phyloP scores from a whole-genome alignment of 1,140 invertebrate genomes.

The Thereuonema tuberculata region DNA sequence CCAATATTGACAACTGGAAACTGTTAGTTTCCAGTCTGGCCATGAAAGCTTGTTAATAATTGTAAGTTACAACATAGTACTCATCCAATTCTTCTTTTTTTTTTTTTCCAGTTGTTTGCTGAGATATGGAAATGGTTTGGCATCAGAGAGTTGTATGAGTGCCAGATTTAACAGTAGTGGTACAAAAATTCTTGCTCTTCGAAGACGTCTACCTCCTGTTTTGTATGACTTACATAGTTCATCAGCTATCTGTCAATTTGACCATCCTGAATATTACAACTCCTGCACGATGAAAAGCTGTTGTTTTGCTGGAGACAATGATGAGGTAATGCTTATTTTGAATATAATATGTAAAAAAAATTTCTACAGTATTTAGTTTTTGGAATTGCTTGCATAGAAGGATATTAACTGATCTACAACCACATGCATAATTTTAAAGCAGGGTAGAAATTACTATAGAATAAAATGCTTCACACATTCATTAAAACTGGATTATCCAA shows the following conservation, averaged over 20 bases:
- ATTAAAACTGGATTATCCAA: too few relatives aligned
- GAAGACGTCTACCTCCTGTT: constrained; percentile 66
- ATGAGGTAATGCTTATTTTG: constrained; percentile 45
- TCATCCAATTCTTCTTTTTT: constrained; percentile 9
- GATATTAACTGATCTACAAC: too few relatives aligned
- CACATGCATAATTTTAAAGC: too few relatives aligned
- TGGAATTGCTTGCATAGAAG: not conserved
- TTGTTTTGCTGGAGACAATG: constrained; percentile 76
- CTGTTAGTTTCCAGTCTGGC: too few relatives aligned
- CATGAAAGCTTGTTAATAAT: too few relatives aligned
- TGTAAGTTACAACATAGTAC: too few relatives aligned
- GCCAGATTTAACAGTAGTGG: constrained; percentile 73
- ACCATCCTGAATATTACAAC: constrained; percentile 84
- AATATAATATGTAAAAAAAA: not conserved
- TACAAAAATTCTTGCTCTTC: constrained; percentile 60
- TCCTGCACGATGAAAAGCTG: constrained; percentile 96
- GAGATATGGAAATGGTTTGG: constrained; percentile 51
- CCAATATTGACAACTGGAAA: too few relatives aligned
- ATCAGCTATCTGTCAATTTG: constrained; percentile 64
- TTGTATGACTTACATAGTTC: constrained; percentile 53
- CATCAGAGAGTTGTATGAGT: constrained; percentile 72
- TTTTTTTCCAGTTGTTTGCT: constrained; percentile 30
- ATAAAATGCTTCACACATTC: too few relatives aligned
- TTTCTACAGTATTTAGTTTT: not conserved
- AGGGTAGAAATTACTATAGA: too few relatives aligned